Percentiles rank a stretch among this genome's conserved stretches.
Conservation (phyloP, 2,888 invertebrate genomes). For the Callinectes sapidus region DNA sequence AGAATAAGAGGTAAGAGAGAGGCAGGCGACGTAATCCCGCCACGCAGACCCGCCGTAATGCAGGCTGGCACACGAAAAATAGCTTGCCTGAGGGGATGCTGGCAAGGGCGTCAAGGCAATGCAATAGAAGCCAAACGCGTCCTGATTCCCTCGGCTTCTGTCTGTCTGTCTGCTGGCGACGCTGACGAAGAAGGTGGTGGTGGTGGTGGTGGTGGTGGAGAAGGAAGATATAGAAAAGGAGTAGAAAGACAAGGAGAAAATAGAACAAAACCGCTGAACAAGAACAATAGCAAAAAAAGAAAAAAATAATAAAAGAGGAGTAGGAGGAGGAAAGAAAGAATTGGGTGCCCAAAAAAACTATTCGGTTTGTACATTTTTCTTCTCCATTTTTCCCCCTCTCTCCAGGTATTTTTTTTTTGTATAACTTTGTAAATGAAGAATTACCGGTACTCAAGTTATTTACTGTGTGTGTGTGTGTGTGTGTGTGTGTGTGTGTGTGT, state of each 20-base stretch:
- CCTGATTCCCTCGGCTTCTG: neutral
- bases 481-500: slow-evolving; percentile 46
- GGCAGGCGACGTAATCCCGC: neutral
- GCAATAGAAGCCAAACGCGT: neutral
- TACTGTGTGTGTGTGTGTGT: slow-evolving; percentile 15
- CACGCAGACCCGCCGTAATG: neutral
- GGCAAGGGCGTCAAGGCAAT: neutral
- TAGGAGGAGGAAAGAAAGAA: neutral
- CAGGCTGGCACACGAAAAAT: neutral
- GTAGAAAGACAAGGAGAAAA: neutral
- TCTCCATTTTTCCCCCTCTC: neutral
- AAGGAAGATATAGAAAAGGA: neutral
- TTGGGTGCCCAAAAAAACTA: neutral
- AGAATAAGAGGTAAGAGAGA: neutral
- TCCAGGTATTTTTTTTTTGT: neutral
- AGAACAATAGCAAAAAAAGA: neutral
- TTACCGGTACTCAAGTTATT: neutral
- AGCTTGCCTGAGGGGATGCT: neutral
- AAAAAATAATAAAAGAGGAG: neutral
- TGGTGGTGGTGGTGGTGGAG: neutral
- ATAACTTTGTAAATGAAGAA: neutral
- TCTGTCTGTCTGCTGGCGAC: neutral
- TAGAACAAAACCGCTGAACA: neutral
- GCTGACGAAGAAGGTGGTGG: neutral
- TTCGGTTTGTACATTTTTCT: neutral